Base-by-base conservation (phyloP, 2,113 vertebrate species). In the Gymnogyps californianus region DNA sequence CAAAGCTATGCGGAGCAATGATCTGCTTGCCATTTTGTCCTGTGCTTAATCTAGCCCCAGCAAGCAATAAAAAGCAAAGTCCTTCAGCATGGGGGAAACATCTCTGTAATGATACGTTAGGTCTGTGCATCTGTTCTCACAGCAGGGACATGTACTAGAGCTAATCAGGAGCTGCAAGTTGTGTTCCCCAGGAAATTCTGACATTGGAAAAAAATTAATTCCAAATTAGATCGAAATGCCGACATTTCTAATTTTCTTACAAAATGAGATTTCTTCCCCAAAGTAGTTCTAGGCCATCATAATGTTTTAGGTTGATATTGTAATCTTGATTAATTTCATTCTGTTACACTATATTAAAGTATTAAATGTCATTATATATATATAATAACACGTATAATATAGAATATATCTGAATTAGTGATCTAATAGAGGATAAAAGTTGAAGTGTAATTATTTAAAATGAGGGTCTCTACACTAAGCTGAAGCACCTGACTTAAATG, bases 51-150 rank as follows among this genome's bases (percentile, higher is more conserved):
- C 97, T 94, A 97, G 55, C 97, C 93, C 93, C 95, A 81, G 96
- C 92, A 96, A 96, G 93, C 92, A 96, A 94, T 83, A 96, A 97
- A 96, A 96, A 97, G 82, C 96, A 93, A 96, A 96, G 97, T 97
- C 95, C 96, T 96, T 97, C 97, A 97, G 95, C 96, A 97, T 93
- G 88, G 93, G 96, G 95, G 96, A 96, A 97, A 96, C 95, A 96
- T 97, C 91, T 96, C 93, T 76, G 93, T 97, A 96, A 96, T 93
- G 93, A 95, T 94, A 94, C 2, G 52, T 90, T 94, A 85, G 95
- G 93, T 91, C 95, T 97, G 95, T 97, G 97, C 96, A 97, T 97
- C 95, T 97, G 97, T 96, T 97, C 93, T 95, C 96, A 96, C 95
- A 97, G 97, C 95, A 97, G 93, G 97, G 71, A 93, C 88, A 4